Evolutionary conservation across 2,888 invertebrate species (phyloP).

Genomic region (Apeira syringaria): DNA sequence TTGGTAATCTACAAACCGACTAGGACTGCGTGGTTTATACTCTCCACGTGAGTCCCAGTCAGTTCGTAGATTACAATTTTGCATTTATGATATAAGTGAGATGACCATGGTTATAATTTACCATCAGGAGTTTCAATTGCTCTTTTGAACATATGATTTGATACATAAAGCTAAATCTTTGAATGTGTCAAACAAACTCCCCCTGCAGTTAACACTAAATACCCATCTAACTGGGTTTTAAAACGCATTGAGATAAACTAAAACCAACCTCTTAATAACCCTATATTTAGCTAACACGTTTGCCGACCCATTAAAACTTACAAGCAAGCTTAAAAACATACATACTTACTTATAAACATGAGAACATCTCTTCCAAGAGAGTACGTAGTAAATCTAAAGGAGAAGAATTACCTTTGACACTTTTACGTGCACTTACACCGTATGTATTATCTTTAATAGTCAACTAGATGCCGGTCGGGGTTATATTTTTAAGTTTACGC

Average conservation of each 20-base stretch:
- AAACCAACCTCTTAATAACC: conserved; percentile 13
- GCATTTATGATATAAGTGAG: too few species aligned
- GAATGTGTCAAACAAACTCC: too few species aligned
- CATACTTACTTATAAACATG: conserved; percentile 35
- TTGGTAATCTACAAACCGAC: too few species aligned
- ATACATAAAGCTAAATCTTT: too few species aligned
- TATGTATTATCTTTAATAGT: conserved; percentile 61
- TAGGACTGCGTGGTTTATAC: too few species aligned
- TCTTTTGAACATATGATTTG: too few species aligned
- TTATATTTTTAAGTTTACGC: conserved; percentile 46
- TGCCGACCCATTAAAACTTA: conserved; percentile 26
- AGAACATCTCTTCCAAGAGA: conserved; percentile 38
- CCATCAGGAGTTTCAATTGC: too few species aligned
- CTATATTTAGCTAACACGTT: conserved; percentile 21
- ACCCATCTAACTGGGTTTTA: not conserved
- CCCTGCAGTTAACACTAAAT: too few species aligned
- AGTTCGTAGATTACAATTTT: too few species aligned
- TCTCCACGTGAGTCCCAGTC: too few species aligned
- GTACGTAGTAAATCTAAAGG: conserved; percentile 48
- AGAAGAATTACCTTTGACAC: conserved; percentile 55
- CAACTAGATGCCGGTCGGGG: conserved; percentile 44
- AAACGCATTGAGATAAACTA: not conserved
- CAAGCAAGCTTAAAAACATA: conserved; percentile 28
- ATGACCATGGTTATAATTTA: too few species aligned
- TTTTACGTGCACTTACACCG: conserved; percentile 54